Percentiles rank a stretch among this genome's conserved stretches.
phyloP scores from a whole-genome alignment of 2,797 vertebrate species.

The Hydrophis major region DNA sequence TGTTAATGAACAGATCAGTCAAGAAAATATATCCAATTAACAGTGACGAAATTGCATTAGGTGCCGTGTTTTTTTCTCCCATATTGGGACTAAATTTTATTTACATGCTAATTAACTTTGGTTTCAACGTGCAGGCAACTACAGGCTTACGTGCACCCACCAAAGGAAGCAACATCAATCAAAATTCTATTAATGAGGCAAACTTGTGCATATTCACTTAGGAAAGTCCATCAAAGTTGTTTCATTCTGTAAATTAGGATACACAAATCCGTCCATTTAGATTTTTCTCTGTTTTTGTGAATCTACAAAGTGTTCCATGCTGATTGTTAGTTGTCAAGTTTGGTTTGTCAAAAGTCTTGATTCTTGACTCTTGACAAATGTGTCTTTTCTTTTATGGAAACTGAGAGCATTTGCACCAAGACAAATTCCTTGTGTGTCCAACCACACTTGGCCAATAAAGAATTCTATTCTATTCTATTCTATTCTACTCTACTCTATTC shows the following conservation, averaged over 20 bases:
- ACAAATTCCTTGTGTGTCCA: too few relatives aligned
- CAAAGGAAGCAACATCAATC: not conserved
- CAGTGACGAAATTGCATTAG: not conserved
- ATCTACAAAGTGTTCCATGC: not conserved
- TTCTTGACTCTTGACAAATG: too few relatives aligned
- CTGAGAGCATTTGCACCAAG: too few relatives aligned
- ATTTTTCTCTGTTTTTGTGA: not conserved
- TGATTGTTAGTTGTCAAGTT: not conserved
- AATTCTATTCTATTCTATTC: too few relatives aligned
- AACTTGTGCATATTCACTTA: not conserved
- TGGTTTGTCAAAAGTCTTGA: not conserved
- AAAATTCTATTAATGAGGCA: not conserved
- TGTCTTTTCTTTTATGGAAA: too few relatives aligned
- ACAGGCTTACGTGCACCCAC: not conserved
- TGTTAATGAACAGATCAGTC: conserved; percentile 3
- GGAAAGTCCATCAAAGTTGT: not conserved
- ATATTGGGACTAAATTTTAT: not conserved
- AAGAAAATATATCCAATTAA: not conserved
- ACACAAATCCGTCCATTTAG: not conserved
- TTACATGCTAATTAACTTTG: not conserved
- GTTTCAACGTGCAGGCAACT: not conserved
- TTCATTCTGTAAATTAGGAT: not conserved
- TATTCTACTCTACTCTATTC: too few relatives aligned
- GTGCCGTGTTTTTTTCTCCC: not conserved
- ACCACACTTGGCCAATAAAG: too few relatives aligned